phyloP scores from a whole-genome alignment of 2,888 invertebrate genomes.

The Ophraella communa region DNA sequence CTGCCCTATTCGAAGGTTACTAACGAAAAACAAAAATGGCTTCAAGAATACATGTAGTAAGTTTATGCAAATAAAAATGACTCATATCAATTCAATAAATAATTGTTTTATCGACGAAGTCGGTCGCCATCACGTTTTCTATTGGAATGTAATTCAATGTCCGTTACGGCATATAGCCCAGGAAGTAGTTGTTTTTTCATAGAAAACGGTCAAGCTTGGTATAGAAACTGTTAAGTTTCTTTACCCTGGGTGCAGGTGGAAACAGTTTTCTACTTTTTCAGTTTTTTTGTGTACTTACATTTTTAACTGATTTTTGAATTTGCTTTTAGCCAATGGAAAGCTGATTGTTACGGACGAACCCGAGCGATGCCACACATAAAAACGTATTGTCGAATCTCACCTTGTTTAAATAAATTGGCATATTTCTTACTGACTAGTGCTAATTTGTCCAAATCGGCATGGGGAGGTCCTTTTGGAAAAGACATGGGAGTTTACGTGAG shows the following conservation, averaged over 20 bases:
- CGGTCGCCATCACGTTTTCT: too few relatives aligned
- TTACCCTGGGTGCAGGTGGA: too few relatives aligned
- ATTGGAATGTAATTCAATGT: too few relatives aligned
- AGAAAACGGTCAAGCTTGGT: too few relatives aligned
- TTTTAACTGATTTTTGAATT: slow-evolving; percentile 5
- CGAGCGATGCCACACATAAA: slow-evolving; percentile 96
- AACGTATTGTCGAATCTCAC: slow-evolving; percentile 80
- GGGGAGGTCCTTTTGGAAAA: slow-evolving; percentile 77
- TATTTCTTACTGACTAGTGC: slow-evolving; percentile 92
- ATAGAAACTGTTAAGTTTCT: too few relatives aligned
- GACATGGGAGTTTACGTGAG: slow-evolving; percentile 65
- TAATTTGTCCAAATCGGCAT: slow-evolving; percentile 96
- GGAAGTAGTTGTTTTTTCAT: too few relatives aligned
- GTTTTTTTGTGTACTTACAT: too few relatives aligned
- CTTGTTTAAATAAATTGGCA: slow-evolving; percentile 70
- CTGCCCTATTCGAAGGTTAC: slow-evolving; percentile 77
- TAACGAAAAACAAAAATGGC: slow-evolving; percentile 86
- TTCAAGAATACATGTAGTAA: slow-evolving; percentile 78
- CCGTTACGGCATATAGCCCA: too few relatives aligned
- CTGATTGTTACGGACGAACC: slow-evolving; percentile 71
- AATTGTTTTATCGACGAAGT: too few relatives aligned
- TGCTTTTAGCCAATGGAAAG: slow-evolving; percentile 80
- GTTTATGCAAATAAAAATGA: slow-evolving; percentile 46
- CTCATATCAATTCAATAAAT: too few relatives aligned
- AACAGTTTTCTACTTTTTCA: too few relatives aligned